These are phyloP conservation scores for Muscidifurax raptorellus DNA, from an alignment of 1,140 invertebrate genomes.

Conservation along the genomic window DNA sequence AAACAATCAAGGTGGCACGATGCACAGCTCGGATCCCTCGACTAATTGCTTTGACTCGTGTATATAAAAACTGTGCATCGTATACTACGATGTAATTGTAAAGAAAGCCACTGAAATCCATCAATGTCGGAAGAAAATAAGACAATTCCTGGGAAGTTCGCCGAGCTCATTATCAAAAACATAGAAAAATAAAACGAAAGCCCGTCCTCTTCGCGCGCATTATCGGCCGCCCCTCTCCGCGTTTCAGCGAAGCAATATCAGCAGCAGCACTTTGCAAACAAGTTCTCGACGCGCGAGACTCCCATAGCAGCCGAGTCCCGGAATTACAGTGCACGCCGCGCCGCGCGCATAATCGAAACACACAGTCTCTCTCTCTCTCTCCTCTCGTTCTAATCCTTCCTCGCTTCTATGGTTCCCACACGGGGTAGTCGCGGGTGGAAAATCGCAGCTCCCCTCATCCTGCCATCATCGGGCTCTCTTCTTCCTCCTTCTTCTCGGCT, in stretches of 20 bases:
- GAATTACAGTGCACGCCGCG: constrained; percentile 23
- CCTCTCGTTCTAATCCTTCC: constrained; percentile 33
- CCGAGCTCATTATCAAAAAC: background rate
- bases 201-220: background rate
- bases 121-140: no score
- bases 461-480: background rate
- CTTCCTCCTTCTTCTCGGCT: background rate
- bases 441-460: constrained; percentile 2
- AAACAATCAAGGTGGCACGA: no score
- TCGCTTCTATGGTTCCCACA: constrained; percentile 44
- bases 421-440: constrained; percentile 26
- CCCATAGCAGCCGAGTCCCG: background rate
- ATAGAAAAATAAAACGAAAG: background rate
- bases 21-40: no score
- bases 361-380: background rate
- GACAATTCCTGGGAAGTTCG: no score
- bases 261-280: constrained; percentile 1
- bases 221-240: background rate
- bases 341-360: constrained; percentile 29
- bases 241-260: background rate
- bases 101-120: no score
- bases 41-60: no score
- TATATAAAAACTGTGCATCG: no score
- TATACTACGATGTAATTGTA: no score
- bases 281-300: constrained; percentile 1